Evolutionary conservation across 2,113 vertebrate species (phyloP), one percentile per base, ranked within the genome.

Genomic region (Scomber colias): DNA sequence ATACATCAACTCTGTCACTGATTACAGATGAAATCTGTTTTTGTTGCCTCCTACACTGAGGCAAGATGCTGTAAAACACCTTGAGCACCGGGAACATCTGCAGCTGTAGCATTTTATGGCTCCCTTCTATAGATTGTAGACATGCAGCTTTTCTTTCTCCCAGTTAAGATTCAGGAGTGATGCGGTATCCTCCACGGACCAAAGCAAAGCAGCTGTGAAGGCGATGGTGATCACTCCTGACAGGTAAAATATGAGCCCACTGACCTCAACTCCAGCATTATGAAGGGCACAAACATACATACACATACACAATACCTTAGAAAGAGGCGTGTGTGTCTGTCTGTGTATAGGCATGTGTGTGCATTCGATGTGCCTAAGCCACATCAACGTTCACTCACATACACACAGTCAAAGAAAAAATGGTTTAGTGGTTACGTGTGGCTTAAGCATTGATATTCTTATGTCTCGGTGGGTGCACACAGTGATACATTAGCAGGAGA

Each of bases 191-290:
- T 81, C 85, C 54, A 30, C 2, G n/a, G 83, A 82, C 53, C 0
- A 31, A 53, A 49, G 66, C 74, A 64, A 78, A 87, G 83, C 83
- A 71, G 61, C 83, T 83, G 82, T 53, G 79, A 64, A 67, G 74
- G 54, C 44, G 66, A 79, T 15, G 76, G 0, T 89, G 83, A 92
- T 89, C 82, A 75, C 63, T 63, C 56, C 79, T 90, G 88, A 92
- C 89, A 91, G 83, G 85, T 89, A 77, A 84, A 92, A 90, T 92
- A 88, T 94, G 90, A 91, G 84, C 77, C 40, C 7, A 44, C 74
- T 87, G 87, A 88, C 86, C 87, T 91, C 66, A 90, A 76, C 88
- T 70, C 44, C 69, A 49, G 70, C 54, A 7, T 84, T 78, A 85
- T 79, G 83, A 91, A 90, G 87, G 89, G 12, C 73, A 62, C 46